A percentile compares a stretch with the other conserved stretches of the same genome.
These are phyloP conservation scores for Argyrosomus japonicus DNA, from an alignment of 2,113 vertebrate genomes.

Conservation along the genomic window DNA sequence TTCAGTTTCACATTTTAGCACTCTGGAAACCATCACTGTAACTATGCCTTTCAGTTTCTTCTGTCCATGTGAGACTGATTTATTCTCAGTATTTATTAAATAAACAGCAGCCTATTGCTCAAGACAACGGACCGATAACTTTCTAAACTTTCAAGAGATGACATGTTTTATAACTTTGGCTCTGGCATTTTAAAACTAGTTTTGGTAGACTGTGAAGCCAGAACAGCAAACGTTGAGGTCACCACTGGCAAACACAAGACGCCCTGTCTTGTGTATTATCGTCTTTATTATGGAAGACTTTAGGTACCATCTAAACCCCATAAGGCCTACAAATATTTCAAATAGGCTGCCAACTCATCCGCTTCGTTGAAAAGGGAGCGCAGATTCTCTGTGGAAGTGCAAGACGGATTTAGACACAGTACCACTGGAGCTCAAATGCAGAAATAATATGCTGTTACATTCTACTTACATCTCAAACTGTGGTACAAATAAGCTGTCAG, in stretches of 20 bases:
- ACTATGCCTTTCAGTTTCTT: not conserved
- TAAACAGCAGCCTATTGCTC: not conserved
- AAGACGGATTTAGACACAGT: not conserved
- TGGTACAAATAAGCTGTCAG: not conserved
- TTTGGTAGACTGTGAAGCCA: not conserved
- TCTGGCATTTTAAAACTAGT: not conserved
- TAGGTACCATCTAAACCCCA: not conserved
- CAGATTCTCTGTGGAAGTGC: not conserved
- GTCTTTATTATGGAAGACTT: not conserved
- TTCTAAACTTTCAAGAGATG: not conserved
- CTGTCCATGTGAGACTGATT: not conserved
- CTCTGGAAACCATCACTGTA: not conserved
- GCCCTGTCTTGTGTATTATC: not conserved
- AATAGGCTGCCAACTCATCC: constrained; percentile 7
- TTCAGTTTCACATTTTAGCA: not conserved
- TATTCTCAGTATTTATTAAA: not conserved
- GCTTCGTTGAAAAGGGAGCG: not conserved
- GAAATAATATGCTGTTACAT: not conserved
- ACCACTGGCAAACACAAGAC: not conserved
- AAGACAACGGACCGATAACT: not conserved
- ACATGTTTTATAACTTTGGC: not conserved
- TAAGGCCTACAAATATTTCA: not conserved
- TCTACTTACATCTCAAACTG: not conserved
- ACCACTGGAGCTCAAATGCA: not conserved
- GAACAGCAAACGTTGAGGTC: not conserved